phyloP scores from a whole-genome alignment of 2,113 vertebrate genomes.

The Paralichthys olivaceus region DNA sequence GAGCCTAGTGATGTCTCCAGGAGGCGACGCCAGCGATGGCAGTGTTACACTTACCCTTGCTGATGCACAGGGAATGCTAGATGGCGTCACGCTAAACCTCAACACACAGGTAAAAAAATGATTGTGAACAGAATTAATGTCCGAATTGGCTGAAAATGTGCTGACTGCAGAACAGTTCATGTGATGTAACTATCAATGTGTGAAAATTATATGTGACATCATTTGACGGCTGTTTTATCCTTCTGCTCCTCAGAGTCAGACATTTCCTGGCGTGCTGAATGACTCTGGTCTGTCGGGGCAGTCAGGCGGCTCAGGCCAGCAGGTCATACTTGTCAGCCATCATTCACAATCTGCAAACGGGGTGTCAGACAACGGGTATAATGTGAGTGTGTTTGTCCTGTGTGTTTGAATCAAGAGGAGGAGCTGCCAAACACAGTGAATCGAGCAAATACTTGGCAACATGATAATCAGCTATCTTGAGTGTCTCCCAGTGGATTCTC shows the following conservation, averaged over 20 bases:
- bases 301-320: constrained; percentile 82
- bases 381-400: constrained; percentile 55
- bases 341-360: constrained; percentile 78
- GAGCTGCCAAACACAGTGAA: not conserved
- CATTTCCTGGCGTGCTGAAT: constrained; percentile 89
- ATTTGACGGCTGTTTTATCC: not conserved
- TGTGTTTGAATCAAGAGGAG: not conserved
- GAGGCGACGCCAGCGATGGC: constrained; percentile 87
- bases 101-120: constrained; percentile 86
- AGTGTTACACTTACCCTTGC: constrained; percentile 94
- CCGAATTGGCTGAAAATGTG: not conserved
- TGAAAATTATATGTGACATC: not conserved
- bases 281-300: constrained; percentile 87
- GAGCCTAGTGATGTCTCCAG: constrained; percentile 93
- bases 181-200: not conserved
- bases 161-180: not conserved
- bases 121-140: not conserved
- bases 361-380: constrained; percentile 68
- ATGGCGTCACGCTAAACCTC: constrained; percentile 94
- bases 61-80: constrained; percentile 94
- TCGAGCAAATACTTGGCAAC: not conserved
- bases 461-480: not conserved
- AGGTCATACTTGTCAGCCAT: constrained; percentile 94
- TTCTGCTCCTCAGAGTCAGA: constrained; percentile 83
- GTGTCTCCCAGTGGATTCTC: not conserved